Evolutionary conservation across 1,140 invertebrate species (phyloP).

Genomic region (Habropoda laboriosa): DNA sequence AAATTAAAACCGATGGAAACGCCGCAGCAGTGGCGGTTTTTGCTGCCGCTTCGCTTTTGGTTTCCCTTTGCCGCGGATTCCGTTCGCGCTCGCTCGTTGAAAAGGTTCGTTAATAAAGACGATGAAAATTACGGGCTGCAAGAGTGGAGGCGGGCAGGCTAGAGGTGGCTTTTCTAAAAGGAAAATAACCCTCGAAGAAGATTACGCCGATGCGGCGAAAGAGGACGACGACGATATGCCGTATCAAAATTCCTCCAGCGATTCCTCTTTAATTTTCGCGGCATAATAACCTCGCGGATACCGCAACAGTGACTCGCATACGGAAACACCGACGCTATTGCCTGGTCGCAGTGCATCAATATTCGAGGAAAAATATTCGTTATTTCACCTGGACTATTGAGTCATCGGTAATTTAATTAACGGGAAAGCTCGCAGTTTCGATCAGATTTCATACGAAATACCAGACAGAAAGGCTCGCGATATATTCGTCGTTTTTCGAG

Average conservation of each 20-base stretch:
- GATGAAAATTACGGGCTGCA: slow-evolving; percentile 31
- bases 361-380: too few species aligned
- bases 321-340: background rate
- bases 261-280: background rate
- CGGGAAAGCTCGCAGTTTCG: too few species aligned
- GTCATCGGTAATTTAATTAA: background rate
- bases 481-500: too few species aligned
- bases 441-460: too few species aligned
- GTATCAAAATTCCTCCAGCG: slow-evolving; percentile 10
- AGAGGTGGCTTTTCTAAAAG: background rate
- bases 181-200: slow-evolving; percentile 1
- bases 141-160: too few species aligned
- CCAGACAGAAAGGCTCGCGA: too few species aligned
- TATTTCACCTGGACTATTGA: background rate
- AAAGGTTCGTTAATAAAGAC: slow-evolving; percentile 36
- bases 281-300: background rate
- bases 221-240: background rate
- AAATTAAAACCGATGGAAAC: slow-evolving; percentile 45
- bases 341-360: too few species aligned
- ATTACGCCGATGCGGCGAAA: slow-evolving; percentile 10
- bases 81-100: slow-evolving; percentile 3
- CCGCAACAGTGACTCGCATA: background rate
- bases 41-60: background rate
- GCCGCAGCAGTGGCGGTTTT: background rate
- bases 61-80: slow-evolving; percentile 16